Percentiles rank a stretch among this genome's conserved stretches.
These are phyloP conservation scores for Malacosoma neustria DNA, from an alignment of 2,888 invertebrate genomes.

Conservation along the genomic window DNA sequence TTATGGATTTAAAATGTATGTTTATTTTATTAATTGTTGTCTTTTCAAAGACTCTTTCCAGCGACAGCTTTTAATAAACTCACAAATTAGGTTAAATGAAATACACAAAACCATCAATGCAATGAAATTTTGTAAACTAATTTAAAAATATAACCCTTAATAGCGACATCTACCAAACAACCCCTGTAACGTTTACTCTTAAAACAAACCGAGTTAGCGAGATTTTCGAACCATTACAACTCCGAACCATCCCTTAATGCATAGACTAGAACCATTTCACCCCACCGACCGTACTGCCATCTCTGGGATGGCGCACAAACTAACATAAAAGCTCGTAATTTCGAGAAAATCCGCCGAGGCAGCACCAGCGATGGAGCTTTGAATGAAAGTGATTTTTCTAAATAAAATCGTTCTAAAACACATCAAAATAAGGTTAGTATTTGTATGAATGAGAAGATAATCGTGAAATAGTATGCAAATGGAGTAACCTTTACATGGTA, in stretches of 20 bases:
- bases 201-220: constrained; percentile 18
- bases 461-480: constrained; percentile 68
- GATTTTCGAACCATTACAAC: constrained; percentile 26
- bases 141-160: too few relatives aligned
- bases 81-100: too few relatives aligned
- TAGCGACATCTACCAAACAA: constrained; percentile 33
- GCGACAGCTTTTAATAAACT: too few relatives aligned
- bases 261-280: neutral
- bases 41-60: too few relatives aligned
- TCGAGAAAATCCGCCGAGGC: constrained; percentile 35
- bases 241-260: constrained; percentile 23
- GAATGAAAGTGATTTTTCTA: constrained; percentile 43
- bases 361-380: constrained; percentile 46
- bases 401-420: constrained; percentile 26
- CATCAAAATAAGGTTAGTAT: constrained; percentile 32
- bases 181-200: constrained; percentile 15
- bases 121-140: too few relatives aligned
- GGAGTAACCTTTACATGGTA: constrained; percentile 71
- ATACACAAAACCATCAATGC: too few relatives aligned
- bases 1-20: too few relatives aligned
- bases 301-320: constrained; percentile 54
- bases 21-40: too few relatives aligned
- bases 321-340: constrained; percentile 50
- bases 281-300: constrained; percentile 8
- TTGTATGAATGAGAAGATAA: constrained; percentile 25